Percentiles rank a stretch among this genome's conserved stretches.
Conservation (phyloP, 2,797 vertebrate genomes). For the Poecile montanus region DNA sequence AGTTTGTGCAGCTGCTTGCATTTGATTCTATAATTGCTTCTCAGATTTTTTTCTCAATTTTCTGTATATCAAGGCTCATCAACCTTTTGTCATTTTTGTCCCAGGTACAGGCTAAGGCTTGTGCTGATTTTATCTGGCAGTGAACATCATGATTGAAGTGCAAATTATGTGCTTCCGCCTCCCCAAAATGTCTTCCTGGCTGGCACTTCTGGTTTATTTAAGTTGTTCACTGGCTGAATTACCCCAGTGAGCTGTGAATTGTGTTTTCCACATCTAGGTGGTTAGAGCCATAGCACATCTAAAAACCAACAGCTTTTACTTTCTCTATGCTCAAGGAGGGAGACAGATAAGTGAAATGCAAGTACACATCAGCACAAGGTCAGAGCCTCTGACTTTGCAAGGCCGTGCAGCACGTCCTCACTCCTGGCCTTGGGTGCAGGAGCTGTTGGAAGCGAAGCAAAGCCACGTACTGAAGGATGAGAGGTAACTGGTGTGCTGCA, state of each 20-base stretch:
- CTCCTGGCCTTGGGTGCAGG: neutral
- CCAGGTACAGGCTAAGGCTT: neutral
- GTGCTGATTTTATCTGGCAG: neutral
- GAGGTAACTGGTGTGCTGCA: neutral
- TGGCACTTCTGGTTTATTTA: neutral
- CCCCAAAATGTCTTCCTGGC: neutral
- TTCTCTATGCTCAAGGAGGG: neutral
- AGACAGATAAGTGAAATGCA: neutral
- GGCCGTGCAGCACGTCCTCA: fast-evolving
- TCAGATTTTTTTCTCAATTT: neutral
- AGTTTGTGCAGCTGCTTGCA: neutral
- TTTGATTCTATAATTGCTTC: neutral
- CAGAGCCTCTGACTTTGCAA: neutral
- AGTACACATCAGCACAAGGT: neutral
- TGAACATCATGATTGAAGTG: neutral
- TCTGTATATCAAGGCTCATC: neutral
- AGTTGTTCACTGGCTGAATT: neutral
- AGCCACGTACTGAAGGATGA: neutral
- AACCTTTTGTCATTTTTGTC: neutral
- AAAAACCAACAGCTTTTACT: neutral
- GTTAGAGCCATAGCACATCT: neutral
- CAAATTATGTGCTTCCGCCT: neutral
- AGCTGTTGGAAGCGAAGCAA: neutral
- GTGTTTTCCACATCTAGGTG: neutral
- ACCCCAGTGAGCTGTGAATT: neutral